Evolutionary conservation across 1,140 invertebrate species (phyloP), one percentile per base, ranked within the genome.

Genomic region (Archivesica marissinica): DNA sequence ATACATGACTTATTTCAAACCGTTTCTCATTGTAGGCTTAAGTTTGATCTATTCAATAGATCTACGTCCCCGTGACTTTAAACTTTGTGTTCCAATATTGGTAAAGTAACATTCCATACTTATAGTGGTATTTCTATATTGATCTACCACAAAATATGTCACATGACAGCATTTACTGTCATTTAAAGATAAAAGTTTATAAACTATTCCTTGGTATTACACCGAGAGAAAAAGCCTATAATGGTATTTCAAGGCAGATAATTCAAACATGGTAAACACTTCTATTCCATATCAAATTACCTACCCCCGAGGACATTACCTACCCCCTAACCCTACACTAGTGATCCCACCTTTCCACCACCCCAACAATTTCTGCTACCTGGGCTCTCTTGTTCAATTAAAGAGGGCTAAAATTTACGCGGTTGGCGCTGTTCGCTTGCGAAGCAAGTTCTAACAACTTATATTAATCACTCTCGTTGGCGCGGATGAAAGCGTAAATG

Each of bases 1-100:
- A 77, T 77, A 77, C 50, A 41, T 39, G 28, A 77, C 75, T 59
- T 77, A 59, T 77, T 59, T 77, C 54, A 77, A 77, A 59, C 56
- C 75, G 59, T 77, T 77, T n/a, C n/a, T 61, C 54, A 77, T 41
- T 72, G 68, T 77, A 41, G 75, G 54, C 54, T 59, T 44, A 41
- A 61, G 52, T 59, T 77, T 77, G 75, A 77, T 77, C 75, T 44
- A 72, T 72, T 72, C 68, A 72, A 72, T 33, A 30, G 68, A 50
- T 47, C 68, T 50, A 50, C 13, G 44, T 72, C 68, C 52, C 68
- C 41, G 68, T 72, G 68, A 47, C 68, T 72, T 72, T 72, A 72
- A 72, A 72, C 68, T 72, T 72, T 72, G 68, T 72, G 35, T 72
- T 72, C 68, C 59, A 50, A 72, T 50, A 68, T 44, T 47, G 64